Percentiles rank a stretch among this genome's conserved stretches.
These are phyloP conservation scores for Cryptotermes secundus DNA, from an alignment of 1,140 invertebrate genomes.

Conservation along the genomic window DNA sequence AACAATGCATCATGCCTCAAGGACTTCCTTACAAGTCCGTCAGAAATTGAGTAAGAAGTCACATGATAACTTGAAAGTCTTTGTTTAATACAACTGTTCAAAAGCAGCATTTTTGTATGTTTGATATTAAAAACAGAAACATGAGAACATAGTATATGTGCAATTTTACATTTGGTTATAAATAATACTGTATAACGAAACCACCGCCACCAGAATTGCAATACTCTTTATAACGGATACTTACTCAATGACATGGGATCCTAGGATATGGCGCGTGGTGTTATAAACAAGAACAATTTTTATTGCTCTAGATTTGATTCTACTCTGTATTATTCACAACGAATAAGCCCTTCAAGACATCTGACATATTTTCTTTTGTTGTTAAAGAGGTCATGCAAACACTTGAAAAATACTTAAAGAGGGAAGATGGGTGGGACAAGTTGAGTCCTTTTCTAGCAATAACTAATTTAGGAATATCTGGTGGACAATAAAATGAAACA, in stretches of 20 bases:
- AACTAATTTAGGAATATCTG: neutral
- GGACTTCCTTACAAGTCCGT: no score
- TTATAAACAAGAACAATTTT: conserved; percentile 38
- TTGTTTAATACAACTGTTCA: neutral
- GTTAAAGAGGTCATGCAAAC: neutral
- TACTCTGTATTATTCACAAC: conserved; percentile 6
- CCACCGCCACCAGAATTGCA: conserved; percentile 34
- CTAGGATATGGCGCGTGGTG: conserved; percentile 36
- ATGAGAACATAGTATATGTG: conserved; percentile 28
- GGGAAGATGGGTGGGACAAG: neutral
- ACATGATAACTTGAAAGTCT: no score
- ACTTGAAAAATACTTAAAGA: neutral
- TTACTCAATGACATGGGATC: conserved; percentile 37
- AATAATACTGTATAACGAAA: conserved; percentile 32
- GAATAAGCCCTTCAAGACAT: conserved; percentile 7
- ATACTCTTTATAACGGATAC: conserved; percentile 34
- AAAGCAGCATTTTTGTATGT: conserved; percentile 24
- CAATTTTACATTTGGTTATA: conserved; percentile 23
- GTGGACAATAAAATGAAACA: neutral
- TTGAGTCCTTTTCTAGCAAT: neutral
- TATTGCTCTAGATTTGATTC: conserved; percentile 34
- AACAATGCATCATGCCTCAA: no score
- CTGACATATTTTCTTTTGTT: neutral
- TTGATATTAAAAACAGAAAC: conserved; percentile 16
- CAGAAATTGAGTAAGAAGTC: no score